Percentiles rank a stretch among this genome's conserved stretches.
phyloP scores from a whole-genome alignment of 2,113 vertebrate genomes.

The Phalacrocorax aristotelis region DNA sequence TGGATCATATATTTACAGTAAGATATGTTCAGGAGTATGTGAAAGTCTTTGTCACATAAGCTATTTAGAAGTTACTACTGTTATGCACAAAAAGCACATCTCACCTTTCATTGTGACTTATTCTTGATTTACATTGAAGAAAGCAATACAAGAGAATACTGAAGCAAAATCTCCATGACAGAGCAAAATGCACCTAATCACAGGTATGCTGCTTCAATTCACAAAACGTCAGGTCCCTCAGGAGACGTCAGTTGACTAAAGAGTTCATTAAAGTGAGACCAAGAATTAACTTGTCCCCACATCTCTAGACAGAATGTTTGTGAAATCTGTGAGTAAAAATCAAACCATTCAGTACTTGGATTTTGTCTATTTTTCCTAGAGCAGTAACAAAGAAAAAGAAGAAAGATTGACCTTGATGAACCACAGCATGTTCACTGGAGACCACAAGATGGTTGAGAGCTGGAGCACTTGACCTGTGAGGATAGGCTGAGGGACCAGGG shows the following conservation, averaged over 20 bases:
- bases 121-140: background rate
- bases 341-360: background rate
- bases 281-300: background rate
- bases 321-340: background rate
- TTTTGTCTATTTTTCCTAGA: background rate
- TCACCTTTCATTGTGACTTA: background rate
- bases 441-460: fast-evolving
- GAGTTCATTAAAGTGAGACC: background rate
- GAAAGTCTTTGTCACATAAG: background rate
- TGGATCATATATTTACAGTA: background rate
- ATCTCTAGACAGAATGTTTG: background rate
- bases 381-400: background rate
- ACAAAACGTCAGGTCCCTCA: background rate
- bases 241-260: background rate
- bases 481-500: background rate
- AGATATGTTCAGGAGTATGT: background rate
- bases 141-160: background rate
- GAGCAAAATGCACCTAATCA: fast-evolving
- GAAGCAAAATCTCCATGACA: background rate
- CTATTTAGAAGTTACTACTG: background rate
- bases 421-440: fast-evolving
- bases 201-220: background rate
- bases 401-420: background rate
- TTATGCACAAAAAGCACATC: background rate
- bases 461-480: background rate